Evolutionary conservation across 2,888 invertebrate genomes (phyloP), one percentile per base, ranked within the genome.

Genomic region (Spisula subtruncata): DNA sequence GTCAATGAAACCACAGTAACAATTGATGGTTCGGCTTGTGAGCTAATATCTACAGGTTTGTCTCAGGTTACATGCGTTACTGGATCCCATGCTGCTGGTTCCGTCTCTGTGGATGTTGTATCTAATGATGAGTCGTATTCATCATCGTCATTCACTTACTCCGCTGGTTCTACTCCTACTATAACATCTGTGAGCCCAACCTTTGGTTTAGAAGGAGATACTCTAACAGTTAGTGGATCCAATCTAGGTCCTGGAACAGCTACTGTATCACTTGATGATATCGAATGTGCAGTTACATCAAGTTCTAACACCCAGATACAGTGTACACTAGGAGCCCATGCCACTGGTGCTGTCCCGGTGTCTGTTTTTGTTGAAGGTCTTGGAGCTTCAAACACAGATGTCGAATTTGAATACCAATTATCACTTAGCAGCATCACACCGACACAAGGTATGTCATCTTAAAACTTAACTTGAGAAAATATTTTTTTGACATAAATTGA

Each of bases 61-160:
- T 92, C 94, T 12, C 71, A 93, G 32, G 90, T 95, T 5, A 89
- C 90, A 12, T 95, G 94, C 85, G 46, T 86, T 35, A 95, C 94
- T 10, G 90, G 92, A 16, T 75, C 75, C 0, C 92, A 93, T 81
- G 89, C 91, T 2, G 92, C 91, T 6, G 94, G 92, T 4, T 82
- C 89, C 12, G 93, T 91, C 14, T 75, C 80, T 54, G 91, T 94
- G 12, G 85, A 66, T 14, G 93, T 95, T 14, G 93, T 91, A 4
- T 94, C 94, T 1, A 94, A 94, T 80, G 89, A 92, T 35, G 89
- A 87, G 1, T 75, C 90, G 0, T 95, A 93, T 80, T 82, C 92
- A 8, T 20, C 88, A 35, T 88, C 90, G 46, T 91, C 90, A 16
- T 95, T 92, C 86, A 86, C 81, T 20, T 95, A 93, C 79, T 54